These are phyloP conservation scores for Corvus cornix DNA, from an alignment of 2,113 vertebrate genomes.

Conservation along the genomic window DNA sequence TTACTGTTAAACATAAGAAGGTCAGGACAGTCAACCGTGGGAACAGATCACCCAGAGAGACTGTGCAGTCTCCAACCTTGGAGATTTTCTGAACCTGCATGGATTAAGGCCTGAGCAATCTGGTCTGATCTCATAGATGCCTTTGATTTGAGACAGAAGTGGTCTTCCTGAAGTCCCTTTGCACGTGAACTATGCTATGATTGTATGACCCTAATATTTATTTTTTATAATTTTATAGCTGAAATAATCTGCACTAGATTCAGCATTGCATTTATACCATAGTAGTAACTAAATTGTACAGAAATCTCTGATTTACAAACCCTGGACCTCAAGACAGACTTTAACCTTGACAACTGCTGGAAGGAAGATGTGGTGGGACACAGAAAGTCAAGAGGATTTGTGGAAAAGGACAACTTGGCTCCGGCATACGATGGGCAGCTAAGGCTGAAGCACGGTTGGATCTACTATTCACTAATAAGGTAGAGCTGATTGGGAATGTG, in stretches of 20 bases:
- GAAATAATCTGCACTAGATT: neutral
- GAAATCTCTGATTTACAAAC: neutral
- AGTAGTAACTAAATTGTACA: neutral
- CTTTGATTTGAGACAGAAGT: neutral
- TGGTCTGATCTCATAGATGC: neutral
- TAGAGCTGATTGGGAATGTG: neutral
- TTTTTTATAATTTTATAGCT: neutral
- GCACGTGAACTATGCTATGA: neutral
- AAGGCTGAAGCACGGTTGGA: neutral
- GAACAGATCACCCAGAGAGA: neutral
- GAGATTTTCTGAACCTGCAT: neutral
- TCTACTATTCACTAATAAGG: neutral
- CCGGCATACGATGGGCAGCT: neutral
- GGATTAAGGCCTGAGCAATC: neutral
- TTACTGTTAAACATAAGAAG: neutral
- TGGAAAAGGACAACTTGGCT: neutral
- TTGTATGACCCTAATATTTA: neutral
- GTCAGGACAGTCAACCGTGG: neutral
- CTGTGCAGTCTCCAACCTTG: rapidly evolving
- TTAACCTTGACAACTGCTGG: neutral
- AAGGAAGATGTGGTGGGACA: rapidly evolving
- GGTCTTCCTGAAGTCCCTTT: neutral
- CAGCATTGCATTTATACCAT: neutral
- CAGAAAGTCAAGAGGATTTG: neutral
- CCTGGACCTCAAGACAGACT: neutral